phyloP scores from a whole-genome alignment of 2,113 vertebrate genomes.

The Heliornis fulica region DNA sequence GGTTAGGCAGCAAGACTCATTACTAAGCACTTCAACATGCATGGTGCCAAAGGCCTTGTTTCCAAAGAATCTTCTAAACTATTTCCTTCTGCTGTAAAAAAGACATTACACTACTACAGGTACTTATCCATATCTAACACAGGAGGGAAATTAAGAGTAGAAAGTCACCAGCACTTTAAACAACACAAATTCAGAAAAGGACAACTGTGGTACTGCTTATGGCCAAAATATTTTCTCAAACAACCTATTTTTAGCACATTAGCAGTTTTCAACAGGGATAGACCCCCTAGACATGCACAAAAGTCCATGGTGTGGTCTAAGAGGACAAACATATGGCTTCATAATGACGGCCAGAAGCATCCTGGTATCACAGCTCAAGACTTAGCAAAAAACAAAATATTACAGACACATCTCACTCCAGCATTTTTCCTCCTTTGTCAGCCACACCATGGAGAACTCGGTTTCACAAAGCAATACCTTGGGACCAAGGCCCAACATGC shows the following conservation, averaged over 20 bases:
- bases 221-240: neutral
- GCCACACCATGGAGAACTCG: neutral
- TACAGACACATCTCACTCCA: neutral
- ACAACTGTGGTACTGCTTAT: neutral
- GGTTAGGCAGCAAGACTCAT: neutral
- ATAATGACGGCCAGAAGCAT: neutral
- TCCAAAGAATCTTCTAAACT: neutral
- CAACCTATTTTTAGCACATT: neutral
- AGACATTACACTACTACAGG: neutral
- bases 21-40: neutral
- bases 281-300: rapidly evolving
- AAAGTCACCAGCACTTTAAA: neutral
- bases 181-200: neutral
- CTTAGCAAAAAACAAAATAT: no score
- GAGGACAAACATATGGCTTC: neutral
- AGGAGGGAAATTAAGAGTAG: neutral
- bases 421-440: neutral
- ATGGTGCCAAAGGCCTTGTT: neutral
- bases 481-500: rapidly evolving
- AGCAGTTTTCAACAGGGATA: neutral
- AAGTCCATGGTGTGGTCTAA: neutral
- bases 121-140: neutral
- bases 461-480: rapidly evolving
- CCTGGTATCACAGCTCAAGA: neutral
- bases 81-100: neutral